Conservation (phyloP, 2,113 vertebrate species). For the Bungarus multicinctus region DNA sequence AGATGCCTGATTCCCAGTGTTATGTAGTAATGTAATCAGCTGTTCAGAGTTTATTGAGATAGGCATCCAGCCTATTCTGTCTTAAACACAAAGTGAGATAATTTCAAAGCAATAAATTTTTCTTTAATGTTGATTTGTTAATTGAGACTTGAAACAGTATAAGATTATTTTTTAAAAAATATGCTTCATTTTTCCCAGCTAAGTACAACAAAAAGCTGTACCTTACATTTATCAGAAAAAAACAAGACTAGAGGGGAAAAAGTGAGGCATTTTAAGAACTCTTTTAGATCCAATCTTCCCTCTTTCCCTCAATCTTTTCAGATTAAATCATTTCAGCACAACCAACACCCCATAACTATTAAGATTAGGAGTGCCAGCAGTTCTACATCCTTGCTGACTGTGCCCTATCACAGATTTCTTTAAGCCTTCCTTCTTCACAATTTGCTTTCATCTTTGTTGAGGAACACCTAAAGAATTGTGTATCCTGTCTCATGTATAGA, state of each 20-base stretch:
- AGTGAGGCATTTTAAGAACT: neutral
- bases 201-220: neutral
- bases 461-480: neutral
- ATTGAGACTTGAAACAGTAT: neutral
- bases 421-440: neutral
- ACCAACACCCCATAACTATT: neutral
- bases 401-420: neutral
- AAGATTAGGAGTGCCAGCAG: neutral
- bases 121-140: neutral
- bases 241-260: neutral
- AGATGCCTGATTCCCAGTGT: neutral
- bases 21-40: neutral
- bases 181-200: neutral
- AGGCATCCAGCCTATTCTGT: neutral
- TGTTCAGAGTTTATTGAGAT: neutral
- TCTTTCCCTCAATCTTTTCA: too few relatives aligned
- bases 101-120: neutral
- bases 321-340: neutral
- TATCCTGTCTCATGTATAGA: neutral
- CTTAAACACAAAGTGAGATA: neutral
- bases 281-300: neutral
- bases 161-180: neutral
- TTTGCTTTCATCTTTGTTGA: neutral
- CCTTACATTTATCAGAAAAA: neutral
- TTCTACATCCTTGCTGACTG: neutral